A percentile compares a stretch with the other conserved stretches of the same genome.
These are phyloP conservation scores for Leptinotarsa rubiginosa DNA, from an alignment of 2,888 invertebrate species.

Conservation along the genomic window DNA sequence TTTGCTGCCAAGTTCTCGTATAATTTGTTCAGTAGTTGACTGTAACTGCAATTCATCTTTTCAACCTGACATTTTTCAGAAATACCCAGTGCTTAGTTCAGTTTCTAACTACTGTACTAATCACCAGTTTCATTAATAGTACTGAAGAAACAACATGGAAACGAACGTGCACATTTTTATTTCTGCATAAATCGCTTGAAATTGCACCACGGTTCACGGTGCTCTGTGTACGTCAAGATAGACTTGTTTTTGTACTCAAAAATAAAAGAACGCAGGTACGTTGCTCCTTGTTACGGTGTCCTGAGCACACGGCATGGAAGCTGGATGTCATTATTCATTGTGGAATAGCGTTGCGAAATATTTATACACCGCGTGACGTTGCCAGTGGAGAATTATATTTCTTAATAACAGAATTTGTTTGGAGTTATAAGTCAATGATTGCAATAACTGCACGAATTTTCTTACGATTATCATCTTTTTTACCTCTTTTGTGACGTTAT, in stretches of 20 bases:
- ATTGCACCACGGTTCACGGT: slow-evolving; percentile 7
- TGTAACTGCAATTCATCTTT: neutral
- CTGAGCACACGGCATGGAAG: slow-evolving; percentile 14
- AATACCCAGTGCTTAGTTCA: neutral
- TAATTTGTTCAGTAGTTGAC: neutral
- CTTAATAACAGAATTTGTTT: neutral
- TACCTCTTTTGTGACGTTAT: no score
- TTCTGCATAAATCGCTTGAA: slow-evolving; percentile 14
- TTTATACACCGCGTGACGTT: slow-evolving; percentile 9
- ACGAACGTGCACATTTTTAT: slow-evolving; percentile 6
- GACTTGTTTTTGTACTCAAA: slow-evolving; percentile 2
- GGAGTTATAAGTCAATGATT: neutral
- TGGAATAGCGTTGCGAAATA: neutral
- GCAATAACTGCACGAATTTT: neutral
- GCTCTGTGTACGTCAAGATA: slow-evolving; percentile 15
- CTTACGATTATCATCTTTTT: no score
- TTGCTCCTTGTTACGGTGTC: slow-evolving; percentile 21
- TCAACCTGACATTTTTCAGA: neutral
- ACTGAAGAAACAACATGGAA: neutral
- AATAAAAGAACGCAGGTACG: slow-evolving; percentile 14
- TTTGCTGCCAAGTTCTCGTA: neutral
- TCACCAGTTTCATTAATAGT: neutral
- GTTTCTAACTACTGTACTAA: slow-evolving; percentile 4
- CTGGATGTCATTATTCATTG: slow-evolving; percentile 12
- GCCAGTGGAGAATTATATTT: neutral